A percentile compares a stretch with the other conserved stretches of the same genome.
These are phyloP conservation scores for Drosophila lini DNA, from an alignment of 1,140 invertebrate genomes.

Conservation along the genomic window DNA sequence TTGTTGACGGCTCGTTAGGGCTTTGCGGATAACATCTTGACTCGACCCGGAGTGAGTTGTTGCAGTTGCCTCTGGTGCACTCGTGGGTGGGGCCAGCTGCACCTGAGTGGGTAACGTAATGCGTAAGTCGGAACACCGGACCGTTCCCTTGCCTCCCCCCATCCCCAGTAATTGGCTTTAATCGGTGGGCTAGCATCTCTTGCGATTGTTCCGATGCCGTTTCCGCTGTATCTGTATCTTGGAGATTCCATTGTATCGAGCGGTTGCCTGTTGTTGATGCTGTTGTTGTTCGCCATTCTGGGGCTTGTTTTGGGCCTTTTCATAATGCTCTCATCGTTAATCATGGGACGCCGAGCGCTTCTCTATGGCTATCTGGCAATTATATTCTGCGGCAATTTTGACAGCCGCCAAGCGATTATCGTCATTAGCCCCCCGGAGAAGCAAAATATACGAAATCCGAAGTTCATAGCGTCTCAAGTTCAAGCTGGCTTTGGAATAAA, in stretches of 20 bases:
- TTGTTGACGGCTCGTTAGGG: conserved; percentile 56
- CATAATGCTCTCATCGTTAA: conserved; percentile 80
- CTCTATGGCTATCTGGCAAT: conserved; percentile 54
- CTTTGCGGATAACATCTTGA: conserved; percentile 71
- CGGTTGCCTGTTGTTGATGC: conserved; percentile 20
- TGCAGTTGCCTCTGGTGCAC: conserved; percentile 51
- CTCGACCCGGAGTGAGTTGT: conserved; percentile 58
- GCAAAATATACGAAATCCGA: conserved; percentile 37
- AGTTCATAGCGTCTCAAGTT: conserved; percentile 63
- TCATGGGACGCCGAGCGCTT: conserved; percentile 55
- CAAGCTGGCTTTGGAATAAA: conserved; percentile 43
- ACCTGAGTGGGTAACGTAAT: conserved; percentile 41
- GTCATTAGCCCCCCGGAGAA: conserved; percentile 57
- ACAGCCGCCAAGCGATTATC: conserved; percentile 74
- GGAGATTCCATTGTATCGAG: conserved; percentile 71
- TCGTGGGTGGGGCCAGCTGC: conserved; percentile 18
- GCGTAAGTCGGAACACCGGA: conserved; percentile 39
- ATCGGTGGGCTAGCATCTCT: conserved; percentile 71
- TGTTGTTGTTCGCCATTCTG: conserved; percentile 6
- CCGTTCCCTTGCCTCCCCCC: neutral
- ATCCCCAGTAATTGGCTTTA: conserved; percentile 61
- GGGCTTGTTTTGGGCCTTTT: conserved; percentile 51
- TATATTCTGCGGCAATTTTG: conserved; percentile 78
- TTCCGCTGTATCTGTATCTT: conserved; percentile 70
- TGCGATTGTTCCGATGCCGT: conserved; percentile 72